A percentile compares a stretch with the other conserved stretches of the same genome.
Conservation (phyloP, 2,797 vertebrate species). For the Rhabdomys pumilio region DNA sequence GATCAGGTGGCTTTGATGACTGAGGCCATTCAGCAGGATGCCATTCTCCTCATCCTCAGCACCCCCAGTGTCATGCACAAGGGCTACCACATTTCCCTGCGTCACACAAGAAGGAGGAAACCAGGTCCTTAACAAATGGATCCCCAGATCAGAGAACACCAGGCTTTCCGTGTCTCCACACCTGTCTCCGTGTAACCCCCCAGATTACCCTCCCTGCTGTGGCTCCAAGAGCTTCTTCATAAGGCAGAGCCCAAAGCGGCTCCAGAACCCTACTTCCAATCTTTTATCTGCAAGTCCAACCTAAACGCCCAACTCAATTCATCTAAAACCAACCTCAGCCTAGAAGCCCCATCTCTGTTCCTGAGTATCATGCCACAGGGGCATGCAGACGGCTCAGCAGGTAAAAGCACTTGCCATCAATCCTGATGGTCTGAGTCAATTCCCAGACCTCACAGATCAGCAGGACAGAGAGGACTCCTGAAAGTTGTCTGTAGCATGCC, state of each 20-base stretch:
- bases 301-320: not conserved
- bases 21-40: slow-evolving; percentile 91
- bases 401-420: too few relatives aligned
- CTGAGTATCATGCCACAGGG: not conserved
- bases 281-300: not conserved
- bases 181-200: not conserved
- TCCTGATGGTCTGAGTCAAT: not conserved
- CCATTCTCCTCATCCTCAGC: slow-evolving; percentile 91
- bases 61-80: slow-evolving; percentile 91
- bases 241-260: not conserved
- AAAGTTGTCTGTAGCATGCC: not conserved
- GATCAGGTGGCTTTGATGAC: slow-evolving; percentile 93
- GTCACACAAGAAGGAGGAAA: not conserved
- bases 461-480: not conserved
- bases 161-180: not conserved
- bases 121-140: not conserved
- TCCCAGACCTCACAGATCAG: not conserved
- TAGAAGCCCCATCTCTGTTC: not conserved
- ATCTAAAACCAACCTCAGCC: not conserved
- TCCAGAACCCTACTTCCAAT: not conserved
- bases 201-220: not conserved
- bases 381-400: not conserved
- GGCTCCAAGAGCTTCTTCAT: too few relatives aligned
- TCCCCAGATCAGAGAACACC: too few relatives aligned
- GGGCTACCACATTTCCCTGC: slow-evolving; percentile 94